Percentiles rank a stretch among this genome's conserved stretches.
phyloP scores from a whole-genome alignment of 2,113 vertebrate genomes.

The Microtus montanus region DNA sequence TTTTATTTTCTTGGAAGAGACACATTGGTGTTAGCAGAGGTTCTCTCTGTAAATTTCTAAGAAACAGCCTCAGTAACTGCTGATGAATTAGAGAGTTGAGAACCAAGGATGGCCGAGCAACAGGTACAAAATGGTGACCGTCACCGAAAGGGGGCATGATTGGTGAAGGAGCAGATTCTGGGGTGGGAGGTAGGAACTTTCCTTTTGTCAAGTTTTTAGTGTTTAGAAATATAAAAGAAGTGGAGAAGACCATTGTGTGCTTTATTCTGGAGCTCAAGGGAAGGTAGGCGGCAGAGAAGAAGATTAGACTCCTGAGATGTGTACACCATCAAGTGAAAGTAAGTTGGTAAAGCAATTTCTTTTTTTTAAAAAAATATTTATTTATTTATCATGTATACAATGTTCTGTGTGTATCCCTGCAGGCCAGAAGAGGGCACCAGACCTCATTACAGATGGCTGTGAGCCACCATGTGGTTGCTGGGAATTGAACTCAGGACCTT shows the following conservation, averaged over 20 bases:
- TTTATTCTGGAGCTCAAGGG: neutral
- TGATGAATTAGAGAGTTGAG: neutral
- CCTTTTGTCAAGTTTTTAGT: neutral
- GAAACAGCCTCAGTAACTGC: neutral
- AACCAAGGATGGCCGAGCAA: neutral
- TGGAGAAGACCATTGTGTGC: neutral
- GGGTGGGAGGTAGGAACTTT: neutral
- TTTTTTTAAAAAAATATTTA: neutral
- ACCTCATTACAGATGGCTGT: no score
- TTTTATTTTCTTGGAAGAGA: neutral
- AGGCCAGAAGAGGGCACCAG: no score
- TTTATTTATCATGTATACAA: no score
- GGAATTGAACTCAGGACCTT: no score
- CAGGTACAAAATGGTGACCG: neutral
- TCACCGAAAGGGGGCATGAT: neutral
- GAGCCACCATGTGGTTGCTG: no score
- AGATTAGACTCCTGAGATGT: neutral
- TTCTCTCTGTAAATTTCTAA: neutral
- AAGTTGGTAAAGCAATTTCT: neutral
- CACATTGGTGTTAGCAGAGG: neutral
- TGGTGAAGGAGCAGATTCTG: constrained; percentile 5
- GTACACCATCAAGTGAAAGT: neutral
- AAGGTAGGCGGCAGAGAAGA: neutral
- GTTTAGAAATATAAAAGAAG: neutral
- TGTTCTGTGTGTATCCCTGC: no score